Evolutionary conservation across 2,113 vertebrate species (phyloP).

Genomic region (Toxotes jaculatrix): DNA sequence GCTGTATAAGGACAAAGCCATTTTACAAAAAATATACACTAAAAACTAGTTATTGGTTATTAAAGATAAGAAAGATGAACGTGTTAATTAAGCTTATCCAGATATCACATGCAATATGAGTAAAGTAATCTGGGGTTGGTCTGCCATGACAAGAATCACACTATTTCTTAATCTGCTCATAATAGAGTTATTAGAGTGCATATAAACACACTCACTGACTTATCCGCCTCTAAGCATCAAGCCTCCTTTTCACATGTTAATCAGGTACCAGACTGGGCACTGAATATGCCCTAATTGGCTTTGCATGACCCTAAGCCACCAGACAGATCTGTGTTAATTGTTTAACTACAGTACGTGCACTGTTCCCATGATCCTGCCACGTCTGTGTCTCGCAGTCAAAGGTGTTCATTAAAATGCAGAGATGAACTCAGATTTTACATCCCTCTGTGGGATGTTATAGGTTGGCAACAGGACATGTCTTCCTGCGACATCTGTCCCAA

Average conservation of each 20-base stretch:
- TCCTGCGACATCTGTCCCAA: neutral
- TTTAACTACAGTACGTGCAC: constrained; percentile 24
- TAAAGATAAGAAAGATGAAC: neutral
- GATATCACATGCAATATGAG: no score
- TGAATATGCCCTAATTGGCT: constrained; percentile 33
- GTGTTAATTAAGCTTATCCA: neutral
- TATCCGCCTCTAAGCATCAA: neutral
- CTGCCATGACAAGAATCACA: neutral
- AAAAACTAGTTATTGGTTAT: neutral
- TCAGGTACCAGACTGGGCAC: neutral
- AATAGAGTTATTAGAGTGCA: neutral
- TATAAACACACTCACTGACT: neutral
- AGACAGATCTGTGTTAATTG: constrained; percentile 44
- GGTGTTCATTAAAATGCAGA: constrained; percentile 36
- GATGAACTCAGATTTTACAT: constrained; percentile 4
- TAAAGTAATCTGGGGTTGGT: neutral
- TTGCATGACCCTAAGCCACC: constrained; percentile 29
- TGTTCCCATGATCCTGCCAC: constrained; percentile 19
- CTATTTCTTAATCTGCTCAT: neutral
- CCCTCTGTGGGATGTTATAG: neutral
- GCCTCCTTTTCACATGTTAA: constrained; percentile 23
- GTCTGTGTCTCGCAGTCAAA: constrained; percentile 20
- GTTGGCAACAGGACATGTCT: neutral
- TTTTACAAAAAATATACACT: neutral
- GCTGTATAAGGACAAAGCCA: neutral